Evolutionary conservation across 2,113 vertebrate genomes (phyloP).

Genomic region (Psittacus erithacus): DNA sequence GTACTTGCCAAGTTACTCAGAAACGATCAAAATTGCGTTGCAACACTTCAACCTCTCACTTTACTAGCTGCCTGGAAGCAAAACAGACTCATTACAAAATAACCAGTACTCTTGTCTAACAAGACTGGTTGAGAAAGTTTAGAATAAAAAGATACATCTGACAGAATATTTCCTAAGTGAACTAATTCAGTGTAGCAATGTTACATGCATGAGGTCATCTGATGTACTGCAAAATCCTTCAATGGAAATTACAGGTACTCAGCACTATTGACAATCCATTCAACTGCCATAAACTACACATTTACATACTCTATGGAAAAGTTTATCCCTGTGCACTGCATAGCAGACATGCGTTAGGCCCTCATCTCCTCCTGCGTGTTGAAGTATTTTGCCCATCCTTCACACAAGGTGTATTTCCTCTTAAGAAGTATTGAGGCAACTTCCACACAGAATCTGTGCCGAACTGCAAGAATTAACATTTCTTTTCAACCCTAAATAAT

Average conservation of each 20-base stretch:
- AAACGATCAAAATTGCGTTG: conserved; percentile 18
- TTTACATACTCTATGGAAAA: not conserved
- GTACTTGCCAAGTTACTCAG: conserved; percentile 48
- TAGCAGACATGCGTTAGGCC: not conserved
- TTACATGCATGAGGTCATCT: not conserved
- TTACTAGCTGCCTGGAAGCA: conserved; percentile 52
- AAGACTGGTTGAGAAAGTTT: conserved; percentile 3
- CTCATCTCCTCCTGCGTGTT: not conserved
- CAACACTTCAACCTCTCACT: conserved; percentile 47
- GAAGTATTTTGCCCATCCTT: not conserved
- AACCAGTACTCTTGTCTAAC: conserved; percentile 14
- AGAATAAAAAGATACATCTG: not conserved
- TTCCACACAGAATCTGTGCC: not conserved
- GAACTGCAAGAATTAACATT: not conserved
- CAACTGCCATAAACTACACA: not conserved
- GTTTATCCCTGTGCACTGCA: not conserved
- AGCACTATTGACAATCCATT: not conserved
- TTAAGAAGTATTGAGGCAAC: not conserved
- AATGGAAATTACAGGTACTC: not conserved
- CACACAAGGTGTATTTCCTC: not conserved
- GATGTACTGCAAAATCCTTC: not conserved
- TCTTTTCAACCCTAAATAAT: not conserved
- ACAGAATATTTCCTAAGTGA: conserved; percentile 11
- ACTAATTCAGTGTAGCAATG: not conserved
- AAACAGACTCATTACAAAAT: conserved; percentile 40